These are phyloP conservation scores for Ophiodon elongatus DNA, from an alignment of 2,113 vertebrate genomes.

Conservation along the genomic window DNA sequence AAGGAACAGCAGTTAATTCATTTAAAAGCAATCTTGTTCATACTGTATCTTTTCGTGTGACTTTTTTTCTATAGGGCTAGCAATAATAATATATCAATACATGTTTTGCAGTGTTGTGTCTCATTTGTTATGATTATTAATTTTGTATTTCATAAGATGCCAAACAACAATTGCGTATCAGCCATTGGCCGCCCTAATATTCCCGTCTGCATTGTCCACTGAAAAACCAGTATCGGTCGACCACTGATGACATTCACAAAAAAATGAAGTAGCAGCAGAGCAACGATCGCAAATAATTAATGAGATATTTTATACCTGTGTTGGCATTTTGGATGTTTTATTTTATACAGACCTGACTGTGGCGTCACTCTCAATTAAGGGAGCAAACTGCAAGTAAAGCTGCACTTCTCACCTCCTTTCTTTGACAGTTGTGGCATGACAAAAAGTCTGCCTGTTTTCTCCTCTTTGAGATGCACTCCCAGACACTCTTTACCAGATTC, in stretches of 20 bases:
- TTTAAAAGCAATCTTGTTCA: not conserved
- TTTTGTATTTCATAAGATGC: not conserved
- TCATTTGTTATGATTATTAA: not conserved
- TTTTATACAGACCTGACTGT: not conserved
- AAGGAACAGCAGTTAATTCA: not conserved
- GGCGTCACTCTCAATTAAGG: constrained; percentile 6
- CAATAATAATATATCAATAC: not conserved
- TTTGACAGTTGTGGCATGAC: constrained; percentile 34
- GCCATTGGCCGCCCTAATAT: not conserved
- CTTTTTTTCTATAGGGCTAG: not conserved
- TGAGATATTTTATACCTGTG: not conserved
- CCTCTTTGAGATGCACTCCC: constrained; percentile 46
- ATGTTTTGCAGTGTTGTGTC: not conserved
- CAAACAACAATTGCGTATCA: not conserved
- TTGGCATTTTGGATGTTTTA: constrained; percentile 5
- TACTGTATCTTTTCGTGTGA: too few relatives aligned
- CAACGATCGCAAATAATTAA: not conserved
- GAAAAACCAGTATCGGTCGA: not conserved
- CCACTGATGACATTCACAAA: too few relatives aligned
- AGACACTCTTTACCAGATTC: constrained; percentile 47
- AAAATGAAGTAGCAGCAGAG: not conserved
- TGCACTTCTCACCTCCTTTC: not conserved
- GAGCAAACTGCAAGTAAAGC: constrained; percentile 10
- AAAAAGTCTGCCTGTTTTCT: constrained; percentile 18
- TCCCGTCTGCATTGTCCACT: not conserved